A percentile compares a stretch with the other conserved stretches of the same genome.
phyloP scores from a whole-genome alignment of 2,797 vertebrate species.

The Gobio occitaniae region DNA sequence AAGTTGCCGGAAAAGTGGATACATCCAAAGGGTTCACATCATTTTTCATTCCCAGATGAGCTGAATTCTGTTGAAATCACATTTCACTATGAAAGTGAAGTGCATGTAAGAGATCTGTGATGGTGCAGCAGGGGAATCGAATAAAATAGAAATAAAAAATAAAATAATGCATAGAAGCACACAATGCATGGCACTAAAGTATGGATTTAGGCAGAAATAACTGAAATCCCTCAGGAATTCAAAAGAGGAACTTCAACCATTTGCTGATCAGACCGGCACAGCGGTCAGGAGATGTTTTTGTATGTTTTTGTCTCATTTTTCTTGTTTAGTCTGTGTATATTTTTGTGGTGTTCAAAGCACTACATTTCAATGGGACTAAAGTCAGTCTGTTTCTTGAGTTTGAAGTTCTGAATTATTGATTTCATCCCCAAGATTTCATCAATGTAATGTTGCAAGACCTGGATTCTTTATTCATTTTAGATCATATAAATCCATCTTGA shows the following conservation, averaged over 20 bases:
- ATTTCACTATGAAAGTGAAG: not conserved
- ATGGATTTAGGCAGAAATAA: constrained; percentile 11
- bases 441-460: not conserved
- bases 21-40: not conserved
- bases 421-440: not conserved
- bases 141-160: not conserved
- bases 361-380: constrained; percentile 3
- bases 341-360: not conserved
- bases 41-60: not conserved
- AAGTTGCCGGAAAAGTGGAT: not conserved
- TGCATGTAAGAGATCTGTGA: not conserved
- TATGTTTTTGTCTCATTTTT: not conserved
- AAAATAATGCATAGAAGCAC: not conserved
- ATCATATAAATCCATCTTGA: constrained; percentile 14
- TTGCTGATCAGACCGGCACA: not conserved
- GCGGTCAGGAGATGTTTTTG: not conserved
- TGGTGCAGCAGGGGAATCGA: not conserved
- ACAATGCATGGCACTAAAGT: not conserved
- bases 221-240: not conserved
- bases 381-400: not conserved
- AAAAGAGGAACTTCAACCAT: not conserved
- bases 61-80: not conserved
- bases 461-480: constrained; percentile 1
- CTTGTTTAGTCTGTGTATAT: not conserved
- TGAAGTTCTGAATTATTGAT: not conserved